These are phyloP conservation scores for Achlya flavicornis DNA, from an alignment of 2,888 invertebrate species.

Conservation along the genomic window DNA sequence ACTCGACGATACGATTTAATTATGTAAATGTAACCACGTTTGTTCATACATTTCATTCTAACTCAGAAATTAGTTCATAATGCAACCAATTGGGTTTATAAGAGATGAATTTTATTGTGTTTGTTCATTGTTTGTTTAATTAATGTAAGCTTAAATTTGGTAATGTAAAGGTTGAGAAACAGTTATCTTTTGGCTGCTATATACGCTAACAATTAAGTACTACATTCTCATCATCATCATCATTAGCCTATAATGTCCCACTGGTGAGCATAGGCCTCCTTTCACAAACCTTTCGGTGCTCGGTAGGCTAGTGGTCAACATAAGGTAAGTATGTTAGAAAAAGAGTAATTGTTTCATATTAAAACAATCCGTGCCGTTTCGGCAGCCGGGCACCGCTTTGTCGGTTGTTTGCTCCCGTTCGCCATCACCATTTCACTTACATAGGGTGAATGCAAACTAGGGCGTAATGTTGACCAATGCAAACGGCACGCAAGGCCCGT, in stretches of 20 bases:
- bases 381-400: background rate
- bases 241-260: no score
- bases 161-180: background rate
- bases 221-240: no score
- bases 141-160: background rate
- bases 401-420: background rate
- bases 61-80: background rate
- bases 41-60: slow-evolving; percentile 19
- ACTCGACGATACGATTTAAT: slow-evolving; percentile 37
- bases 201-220: no score
- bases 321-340: slow-evolving; percentile 4
- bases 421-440: background rate
- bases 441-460: background rate
- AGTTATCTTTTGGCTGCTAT: no score
- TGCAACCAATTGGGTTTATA: background rate
- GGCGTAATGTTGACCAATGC: background rate
- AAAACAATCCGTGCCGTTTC: slow-evolving; percentile 7
- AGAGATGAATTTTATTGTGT: background rate
- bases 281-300: no score
- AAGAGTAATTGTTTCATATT: background rate
- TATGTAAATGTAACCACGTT: slow-evolving; percentile 36
- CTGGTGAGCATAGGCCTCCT: no score
- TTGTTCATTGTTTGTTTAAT: background rate
- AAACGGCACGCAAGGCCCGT: no score
- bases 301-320: no score